These are phyloP conservation scores for Sthenelais limicola DNA, from an alignment of 2,888 invertebrate species.

Conservation along the genomic window DNA sequence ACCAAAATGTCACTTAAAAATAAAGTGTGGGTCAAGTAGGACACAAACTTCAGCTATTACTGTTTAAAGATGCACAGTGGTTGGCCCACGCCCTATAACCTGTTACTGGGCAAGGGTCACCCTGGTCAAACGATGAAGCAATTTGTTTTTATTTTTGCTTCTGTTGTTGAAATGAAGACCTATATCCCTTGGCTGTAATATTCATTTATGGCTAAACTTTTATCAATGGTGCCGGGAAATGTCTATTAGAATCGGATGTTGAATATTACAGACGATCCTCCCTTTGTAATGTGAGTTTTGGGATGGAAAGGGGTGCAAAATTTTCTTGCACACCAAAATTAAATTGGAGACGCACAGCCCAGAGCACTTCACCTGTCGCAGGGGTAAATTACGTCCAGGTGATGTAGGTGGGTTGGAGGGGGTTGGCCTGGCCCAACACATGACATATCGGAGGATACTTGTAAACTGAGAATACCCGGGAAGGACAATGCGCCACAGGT, in stretches of 20 bases:
- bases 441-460: neutral
- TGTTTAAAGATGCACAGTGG: neutral
- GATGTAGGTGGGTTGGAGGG: neutral
- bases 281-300: neutral
- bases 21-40: neutral
- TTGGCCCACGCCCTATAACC: neutral
- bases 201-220: neutral
- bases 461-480: slow-evolving; percentile 31
- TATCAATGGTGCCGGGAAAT: neutral
- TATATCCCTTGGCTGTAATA: too few relatives aligned
- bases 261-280: neutral
- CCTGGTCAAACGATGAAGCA: neutral
- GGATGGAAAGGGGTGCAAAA: slow-evolving; percentile 18
- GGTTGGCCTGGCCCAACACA: neutral
- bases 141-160: neutral
- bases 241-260: neutral
- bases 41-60: neutral
- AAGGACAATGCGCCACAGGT: slow-evolving; percentile 36
- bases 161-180: too few relatives aligned
- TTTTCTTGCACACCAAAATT: slow-evolving; percentile 18
- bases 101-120: neutral
- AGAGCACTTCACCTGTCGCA: slow-evolving; percentile 30
- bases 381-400: slow-evolving; percentile 22
- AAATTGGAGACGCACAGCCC: slow-evolving; percentile 6
- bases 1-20: neutral